Base-by-base conservation (phyloP, 2,113 vertebrate genomes). In the Tricholaema leucomelas region DNA sequence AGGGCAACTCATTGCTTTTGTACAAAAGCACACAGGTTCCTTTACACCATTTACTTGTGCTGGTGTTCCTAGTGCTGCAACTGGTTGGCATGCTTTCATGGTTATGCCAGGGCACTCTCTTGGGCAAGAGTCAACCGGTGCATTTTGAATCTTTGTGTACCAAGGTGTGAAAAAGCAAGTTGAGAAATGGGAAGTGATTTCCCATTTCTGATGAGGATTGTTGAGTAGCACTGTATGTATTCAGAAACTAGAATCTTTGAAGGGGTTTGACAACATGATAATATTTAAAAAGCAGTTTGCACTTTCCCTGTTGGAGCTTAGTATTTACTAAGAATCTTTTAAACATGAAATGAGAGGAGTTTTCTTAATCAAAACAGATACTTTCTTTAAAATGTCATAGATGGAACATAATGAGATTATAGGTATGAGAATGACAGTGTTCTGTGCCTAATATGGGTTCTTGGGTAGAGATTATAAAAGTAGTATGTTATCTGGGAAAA, bases 151-250 rank as follows among this genome's bases (percentile, higher is more conserved):
- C 75, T 92, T 80, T 73, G 15, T 15, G 3, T 77, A 74, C 63
- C 76, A 93, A 81, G 42, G 36, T 83, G 65, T 91, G 72, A 92
- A 89, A 89, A 85, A 87, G 60, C 55, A 73, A 88, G 61, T 79
- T 93, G 75, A 71, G 56, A n/a, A 31, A 56, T 81, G 38, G 91
- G 91, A 44, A 93, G 81, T 60, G 50, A 58, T 75, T 90, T 65
- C 38, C 55, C 11, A 19, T 79, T 90, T 87, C 60, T 87, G 66
- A n/a, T 40, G 24, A 20, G 15, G 0, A 30, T 35, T 73, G 58
- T 38, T 73, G 58, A n/a, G 20, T 50, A n/a, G 17, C 9, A 24
- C 13, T 54, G 66, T 8, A 14, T 85, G 28, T 4, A 1, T 55
- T 78, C 28, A 78, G 46, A 27, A 82, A 11, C 24, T n/a, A 4